These are phyloP conservation scores for Drosophila ohnishii DNA, from an alignment of 1,140 invertebrate genomes.

Conservation along the genomic window DNA sequence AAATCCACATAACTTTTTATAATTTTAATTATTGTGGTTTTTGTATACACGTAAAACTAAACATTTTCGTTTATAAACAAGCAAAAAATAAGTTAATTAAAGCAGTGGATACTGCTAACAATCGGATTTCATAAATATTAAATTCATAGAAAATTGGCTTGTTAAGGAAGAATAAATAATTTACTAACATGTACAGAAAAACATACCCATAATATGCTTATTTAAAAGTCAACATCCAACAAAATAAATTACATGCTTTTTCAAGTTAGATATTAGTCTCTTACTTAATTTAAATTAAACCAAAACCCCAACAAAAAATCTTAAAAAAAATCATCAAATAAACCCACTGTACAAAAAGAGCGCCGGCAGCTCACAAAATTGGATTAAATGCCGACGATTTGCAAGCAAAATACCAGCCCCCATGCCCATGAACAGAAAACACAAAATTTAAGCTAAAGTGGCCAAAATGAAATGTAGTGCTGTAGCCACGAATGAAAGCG, in stretches of 20 bases:
- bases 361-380: conserved; percentile 25
- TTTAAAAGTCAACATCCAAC: not conserved
- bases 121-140: not conserved
- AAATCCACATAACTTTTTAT: too few relatives aligned
- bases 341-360: conserved; percentile 16
- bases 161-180: not conserved
- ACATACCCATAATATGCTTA: not conserved
- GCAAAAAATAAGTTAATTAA: not conserved
- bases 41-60: too few relatives aligned
- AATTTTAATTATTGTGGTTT: not conserved
- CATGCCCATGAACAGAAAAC: conserved; percentile 8
- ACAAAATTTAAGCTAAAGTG: conserved; percentile 50
- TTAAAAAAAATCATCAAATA: too few relatives aligned
- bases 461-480: conserved; percentile 41
- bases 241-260: not conserved
- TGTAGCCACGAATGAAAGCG: conserved; percentile 10
- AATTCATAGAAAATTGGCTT: not conserved
- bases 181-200: not conserved
- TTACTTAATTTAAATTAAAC: not conserved
- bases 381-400: conserved; percentile 54
- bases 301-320: not conserved
- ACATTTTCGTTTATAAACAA: not conserved
- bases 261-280: not conserved
- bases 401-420: conserved; percentile 21
- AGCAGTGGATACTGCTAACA: not conserved